A percentile compares a stretch with the other conserved stretches of the same genome.
Conservation (phyloP, 2,797 vertebrate genomes). For the Vireo griseus region DNA sequence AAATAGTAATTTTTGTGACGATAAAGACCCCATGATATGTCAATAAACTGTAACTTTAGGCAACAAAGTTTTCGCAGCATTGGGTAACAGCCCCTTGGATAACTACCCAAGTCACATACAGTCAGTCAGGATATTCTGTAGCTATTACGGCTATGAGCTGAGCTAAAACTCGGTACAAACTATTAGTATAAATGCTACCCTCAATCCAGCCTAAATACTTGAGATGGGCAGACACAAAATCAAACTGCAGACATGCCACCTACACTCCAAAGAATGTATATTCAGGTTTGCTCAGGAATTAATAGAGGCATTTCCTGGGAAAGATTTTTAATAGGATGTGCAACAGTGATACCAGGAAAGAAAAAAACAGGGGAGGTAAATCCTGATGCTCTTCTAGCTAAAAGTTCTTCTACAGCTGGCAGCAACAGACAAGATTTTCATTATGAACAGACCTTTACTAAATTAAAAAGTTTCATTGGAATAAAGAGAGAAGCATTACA, state of each 20-base stretch:
- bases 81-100: background rate
- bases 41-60: background rate
- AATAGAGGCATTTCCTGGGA: background rate
- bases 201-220: background rate
- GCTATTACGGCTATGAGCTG: background rate
- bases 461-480: background rate
- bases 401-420: background rate
- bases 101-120: background rate
- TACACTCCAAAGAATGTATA: background rate
- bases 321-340: background rate
- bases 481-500: background rate
- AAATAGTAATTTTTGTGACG: background rate
- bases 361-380: background rate
- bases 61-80: background rate
- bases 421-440: background rate
- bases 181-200: accelerated
- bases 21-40: background rate
- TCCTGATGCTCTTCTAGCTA: background rate
- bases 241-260: background rate
- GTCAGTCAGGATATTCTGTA: background rate
- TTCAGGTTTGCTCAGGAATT: background rate
- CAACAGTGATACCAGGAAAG: background rate
- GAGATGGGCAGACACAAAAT: background rate
- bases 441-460: background rate
- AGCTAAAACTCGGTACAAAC: background rate